Evolutionary conservation across 92 coral and sea anemone species (phyloP).

Genomic region (Palythoa grandis): DNA sequence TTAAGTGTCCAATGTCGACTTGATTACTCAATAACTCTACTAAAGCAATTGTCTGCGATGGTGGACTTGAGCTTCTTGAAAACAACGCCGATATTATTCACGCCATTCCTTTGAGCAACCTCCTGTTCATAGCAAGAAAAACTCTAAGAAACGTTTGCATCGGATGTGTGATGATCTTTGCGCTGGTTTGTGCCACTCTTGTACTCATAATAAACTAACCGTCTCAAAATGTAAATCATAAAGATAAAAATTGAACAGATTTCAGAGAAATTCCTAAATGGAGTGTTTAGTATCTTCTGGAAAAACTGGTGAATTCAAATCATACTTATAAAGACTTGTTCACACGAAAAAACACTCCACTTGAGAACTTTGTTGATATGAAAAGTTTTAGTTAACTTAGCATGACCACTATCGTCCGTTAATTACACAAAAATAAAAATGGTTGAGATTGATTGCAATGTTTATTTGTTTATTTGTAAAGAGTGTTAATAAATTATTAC

Average conservation of each 20-base stretch:
- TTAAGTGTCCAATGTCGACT: not conserved
- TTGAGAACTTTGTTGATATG: too few species aligned
- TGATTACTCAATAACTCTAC: not conserved
- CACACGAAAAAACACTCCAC: too few species aligned
- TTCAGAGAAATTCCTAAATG: not conserved
- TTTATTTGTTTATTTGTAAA: too few species aligned
- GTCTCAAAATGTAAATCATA: not conserved
- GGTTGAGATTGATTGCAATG: too few species aligned
- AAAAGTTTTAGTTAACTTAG: too few species aligned
- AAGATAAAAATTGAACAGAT: not conserved
- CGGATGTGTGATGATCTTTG: not conserved
- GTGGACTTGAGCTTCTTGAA: not conserved
- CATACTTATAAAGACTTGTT: too few species aligned
- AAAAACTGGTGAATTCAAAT: too few species aligned
- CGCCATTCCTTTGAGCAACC: conserved; percentile 9
- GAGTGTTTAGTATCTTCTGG: too few species aligned
- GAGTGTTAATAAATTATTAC: too few species aligned
- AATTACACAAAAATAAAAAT: too few species aligned
- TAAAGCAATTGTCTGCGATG: not conserved
- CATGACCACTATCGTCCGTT: too few species aligned
- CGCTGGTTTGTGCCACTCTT: not conserved
- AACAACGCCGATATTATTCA: not conserved
- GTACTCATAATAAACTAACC: not conserved
- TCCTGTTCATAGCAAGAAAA: conserved; percentile 8
- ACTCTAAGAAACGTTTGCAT: not conserved